Base-by-base conservation (phyloP, 2,797 vertebrate genomes). In the Acrossocheilus wenchowensis region DNA sequence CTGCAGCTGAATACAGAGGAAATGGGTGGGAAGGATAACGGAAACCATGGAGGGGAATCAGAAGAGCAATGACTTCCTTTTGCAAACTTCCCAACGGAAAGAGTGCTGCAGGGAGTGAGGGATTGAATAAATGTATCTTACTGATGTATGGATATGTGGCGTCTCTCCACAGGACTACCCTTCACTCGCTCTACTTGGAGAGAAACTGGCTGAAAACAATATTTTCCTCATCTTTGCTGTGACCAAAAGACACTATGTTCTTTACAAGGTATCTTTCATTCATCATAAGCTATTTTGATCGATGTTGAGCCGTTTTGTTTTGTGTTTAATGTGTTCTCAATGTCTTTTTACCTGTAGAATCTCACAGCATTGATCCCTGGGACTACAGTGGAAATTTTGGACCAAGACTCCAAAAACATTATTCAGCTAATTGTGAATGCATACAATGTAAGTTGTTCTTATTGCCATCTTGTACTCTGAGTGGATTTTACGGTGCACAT, bases 171-270 rank as follows among this genome's bases (percentile, higher is more conserved):
- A 99, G 98, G 98, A 99, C 91, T 99, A 99, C 83, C 98, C 98
- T 23, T 99, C 98, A 21, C 94, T 99, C 86, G 98, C 97, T 1
- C 96, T 99, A 68, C 96, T 99, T 54, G 98, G 98, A 73, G 98
- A 99, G 92, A 99, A 99, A 89, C 91, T 99, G 50, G 96, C 98
- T 1, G 98, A 99, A 94, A 98, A 98, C 91, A 99, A 99, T 92
- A 98, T 99, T 92, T 97, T 98, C 88, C 96, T 99, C 78, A 99
- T 99, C 91, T 99, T 99, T 0, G 98, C 98, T 0, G 98, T 99
- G 78, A 99, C 97, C 0, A 98, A 98, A 90, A 95, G 91, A 52
- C 95, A 98, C 41, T 99, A 98, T 6, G 92, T 97, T 64, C 96
- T 99, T 90, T 99, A 99, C 91, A 99, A 99, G 97, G 98, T 99